Percentiles rank a stretch among this genome's conserved stretches.
These are phyloP conservation scores for Drosophila sproati DNA, from an alignment of 1,140 invertebrate genomes.

Conservation along the genomic window DNA sequence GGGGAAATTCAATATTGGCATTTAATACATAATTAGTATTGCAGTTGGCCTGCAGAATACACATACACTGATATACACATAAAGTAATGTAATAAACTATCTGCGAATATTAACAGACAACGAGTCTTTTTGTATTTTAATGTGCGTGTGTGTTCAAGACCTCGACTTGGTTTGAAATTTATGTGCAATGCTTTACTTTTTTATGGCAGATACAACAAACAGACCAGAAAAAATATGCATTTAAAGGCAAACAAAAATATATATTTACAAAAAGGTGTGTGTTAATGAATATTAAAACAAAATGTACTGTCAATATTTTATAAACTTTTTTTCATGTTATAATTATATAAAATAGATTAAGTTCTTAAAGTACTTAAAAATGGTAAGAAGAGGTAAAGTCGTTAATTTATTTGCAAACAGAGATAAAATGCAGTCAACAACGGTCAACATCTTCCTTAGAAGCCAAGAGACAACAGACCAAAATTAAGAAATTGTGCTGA, in stretches of 20 bases:
- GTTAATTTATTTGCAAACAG: background rate
- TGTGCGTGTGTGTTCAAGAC: conserved; percentile 6
- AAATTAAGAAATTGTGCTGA: conserved; percentile 45
- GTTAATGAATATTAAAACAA: conserved; percentile 19
- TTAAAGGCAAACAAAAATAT: conserved; percentile 6
- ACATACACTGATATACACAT: background rate
- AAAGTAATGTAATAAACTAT: conserved; percentile 63
- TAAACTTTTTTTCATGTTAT: no score
- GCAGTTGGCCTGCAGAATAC: conserved; percentile 13
- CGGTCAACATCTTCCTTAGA: background rate
- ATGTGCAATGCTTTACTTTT: background rate
- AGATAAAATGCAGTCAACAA: background rate
- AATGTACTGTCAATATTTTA: background rate
- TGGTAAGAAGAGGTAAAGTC: background rate
- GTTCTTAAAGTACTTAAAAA: background rate
- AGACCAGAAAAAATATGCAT: no score
- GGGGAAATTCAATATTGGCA: conserved; percentile 39
- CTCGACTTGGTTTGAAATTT: conserved; percentile 7
- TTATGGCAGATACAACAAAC: background rate
- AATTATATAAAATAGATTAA: no score
- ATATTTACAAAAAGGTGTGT: background rate
- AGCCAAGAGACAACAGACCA: conserved; percentile 23
- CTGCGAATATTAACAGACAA: conserved; percentile 53
- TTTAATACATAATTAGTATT: conserved; percentile 64
- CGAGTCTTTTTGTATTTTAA: conserved; percentile 33